Percentiles rank a stretch among this genome's conserved stretches.
These are phyloP conservation scores for Rhabdornis inornatus DNA, from an alignment of 2,113 vertebrate genomes.

Conservation along the genomic window DNA sequence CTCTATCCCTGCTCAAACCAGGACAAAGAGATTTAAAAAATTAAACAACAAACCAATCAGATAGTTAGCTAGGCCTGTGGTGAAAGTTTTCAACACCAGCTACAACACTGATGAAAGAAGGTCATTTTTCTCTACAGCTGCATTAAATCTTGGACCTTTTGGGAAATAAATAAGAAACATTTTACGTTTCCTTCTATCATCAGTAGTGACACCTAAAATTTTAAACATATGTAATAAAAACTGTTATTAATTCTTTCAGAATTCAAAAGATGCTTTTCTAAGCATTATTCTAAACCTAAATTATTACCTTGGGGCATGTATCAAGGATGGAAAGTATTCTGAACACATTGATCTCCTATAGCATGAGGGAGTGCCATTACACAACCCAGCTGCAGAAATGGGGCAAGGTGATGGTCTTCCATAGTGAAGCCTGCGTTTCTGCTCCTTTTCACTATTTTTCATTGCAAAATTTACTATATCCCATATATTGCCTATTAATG, in stretches of 20 bases:
- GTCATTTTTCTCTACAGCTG: neutral
- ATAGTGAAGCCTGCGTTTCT: neutral
- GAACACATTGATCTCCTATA: neutral
- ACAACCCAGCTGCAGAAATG: neutral
- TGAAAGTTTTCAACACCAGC: neutral
- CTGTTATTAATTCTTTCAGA: neutral
- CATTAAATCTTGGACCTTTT: neutral
- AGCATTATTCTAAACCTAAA: neutral
- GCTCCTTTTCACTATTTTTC: neutral
- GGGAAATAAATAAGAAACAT: neutral
- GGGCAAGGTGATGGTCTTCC: neutral
- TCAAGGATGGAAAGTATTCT: neutral
- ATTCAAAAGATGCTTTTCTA: neutral
- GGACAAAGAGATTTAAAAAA: neutral
- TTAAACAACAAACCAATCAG: neutral
- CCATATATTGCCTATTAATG: neutral
- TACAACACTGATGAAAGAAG: neutral
- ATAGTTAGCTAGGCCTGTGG: neutral
- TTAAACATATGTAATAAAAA: neutral
- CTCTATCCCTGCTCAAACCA: neutral
- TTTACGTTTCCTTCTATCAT: neutral
- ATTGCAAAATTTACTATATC: neutral
- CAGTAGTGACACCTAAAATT: neutral
- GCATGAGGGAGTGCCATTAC: neutral
- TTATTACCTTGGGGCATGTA: neutral